These are phyloP conservation scores for Chydorus sphaericus DNA, from an alignment of 2,888 invertebrate genomes.

Conservation along the genomic window DNA sequence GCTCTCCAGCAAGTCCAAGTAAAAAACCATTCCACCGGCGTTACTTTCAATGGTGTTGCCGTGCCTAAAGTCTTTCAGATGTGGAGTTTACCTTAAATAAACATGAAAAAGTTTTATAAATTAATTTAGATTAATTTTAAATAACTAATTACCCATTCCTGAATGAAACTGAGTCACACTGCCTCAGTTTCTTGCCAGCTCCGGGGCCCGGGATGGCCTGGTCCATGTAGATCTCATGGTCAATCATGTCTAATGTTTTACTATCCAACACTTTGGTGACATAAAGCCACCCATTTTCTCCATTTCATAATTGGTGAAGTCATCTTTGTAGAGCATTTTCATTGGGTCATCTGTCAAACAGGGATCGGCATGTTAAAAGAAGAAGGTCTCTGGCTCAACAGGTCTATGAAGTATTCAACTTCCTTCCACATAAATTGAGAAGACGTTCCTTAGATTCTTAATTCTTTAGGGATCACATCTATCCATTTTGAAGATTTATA, in stretches of 20 bases:
- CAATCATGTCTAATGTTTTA: background rate
- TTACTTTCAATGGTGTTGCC: constrained; percentile 42
- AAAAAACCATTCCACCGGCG: constrained; percentile 46
- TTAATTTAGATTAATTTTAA: background rate
- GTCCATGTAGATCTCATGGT: constrained; percentile 6
- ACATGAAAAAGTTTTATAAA: background rate
- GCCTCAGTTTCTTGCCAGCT: background rate
- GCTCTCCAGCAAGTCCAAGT: constrained; percentile 53
- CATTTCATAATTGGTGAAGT: background rate
- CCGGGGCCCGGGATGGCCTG: background rate
- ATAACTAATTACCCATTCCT: constrained; percentile 28
- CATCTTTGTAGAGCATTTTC: constrained; percentile 3
- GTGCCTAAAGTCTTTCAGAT: constrained; percentile 40
- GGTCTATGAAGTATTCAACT: no score
- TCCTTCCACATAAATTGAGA: no score
- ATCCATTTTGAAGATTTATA: no score
- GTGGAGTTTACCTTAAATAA: constrained; percentile 33
- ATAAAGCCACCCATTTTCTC: background rate
- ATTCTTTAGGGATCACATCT: no score
- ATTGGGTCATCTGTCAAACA: background rate
- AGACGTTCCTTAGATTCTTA: no score
- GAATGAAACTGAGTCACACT: constrained; percentile 24
- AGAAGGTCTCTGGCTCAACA: no score
- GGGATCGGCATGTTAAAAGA: background rate
- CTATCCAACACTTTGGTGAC: background rate